Conservation (phyloP, 2,113 vertebrate species). For the Podarcis muralis region DNA sequence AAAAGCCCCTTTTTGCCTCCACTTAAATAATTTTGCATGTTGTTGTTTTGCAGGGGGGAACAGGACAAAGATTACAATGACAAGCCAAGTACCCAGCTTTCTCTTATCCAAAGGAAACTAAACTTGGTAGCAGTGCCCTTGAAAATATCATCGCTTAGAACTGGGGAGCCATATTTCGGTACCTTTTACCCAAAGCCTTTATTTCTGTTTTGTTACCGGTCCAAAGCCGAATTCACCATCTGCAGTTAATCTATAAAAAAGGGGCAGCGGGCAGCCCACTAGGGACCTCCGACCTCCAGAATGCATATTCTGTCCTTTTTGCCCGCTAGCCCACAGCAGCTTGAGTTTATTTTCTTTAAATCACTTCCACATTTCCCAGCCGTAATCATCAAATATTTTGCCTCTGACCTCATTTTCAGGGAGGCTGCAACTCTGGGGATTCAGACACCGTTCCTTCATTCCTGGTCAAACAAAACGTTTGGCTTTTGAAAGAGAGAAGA, state of each 20-base stretch:
- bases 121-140: not conserved
- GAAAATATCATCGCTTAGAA: not conserved
- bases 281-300: slow-evolving; percentile 62
- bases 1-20: not conserved
- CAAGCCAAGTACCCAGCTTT: not conserved
- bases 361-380: slow-evolving; percentile 79
- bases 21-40: not conserved
- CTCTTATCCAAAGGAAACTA: not conserved
- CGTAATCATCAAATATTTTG: slow-evolving; percentile 78
- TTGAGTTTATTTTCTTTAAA: slow-evolving; percentile 72
- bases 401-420: slow-evolving; percentile 79
- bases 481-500: slow-evolving; percentile 35
- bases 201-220: slow-evolving; percentile 18
- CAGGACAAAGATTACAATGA: not conserved
- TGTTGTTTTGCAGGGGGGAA: too few relatives aligned
- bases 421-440: slow-evolving; percentile 61
- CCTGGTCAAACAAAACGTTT: slow-evolving; percentile 60
- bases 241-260: slow-evolving; percentile 57
- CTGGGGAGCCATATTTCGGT: not conserved
- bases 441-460: slow-evolving; percentile 59
- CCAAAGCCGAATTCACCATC: slow-evolving; percentile 62
- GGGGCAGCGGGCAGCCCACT: slow-evolving; percentile 18
- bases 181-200: fast-evolving
- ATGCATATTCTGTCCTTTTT: slow-evolving; percentile 65
- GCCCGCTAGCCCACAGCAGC: slow-evolving; percentile 57